Base-by-base conservation (phyloP, 2,113 vertebrate species). In the Diphyllodes magnificus region DNA sequence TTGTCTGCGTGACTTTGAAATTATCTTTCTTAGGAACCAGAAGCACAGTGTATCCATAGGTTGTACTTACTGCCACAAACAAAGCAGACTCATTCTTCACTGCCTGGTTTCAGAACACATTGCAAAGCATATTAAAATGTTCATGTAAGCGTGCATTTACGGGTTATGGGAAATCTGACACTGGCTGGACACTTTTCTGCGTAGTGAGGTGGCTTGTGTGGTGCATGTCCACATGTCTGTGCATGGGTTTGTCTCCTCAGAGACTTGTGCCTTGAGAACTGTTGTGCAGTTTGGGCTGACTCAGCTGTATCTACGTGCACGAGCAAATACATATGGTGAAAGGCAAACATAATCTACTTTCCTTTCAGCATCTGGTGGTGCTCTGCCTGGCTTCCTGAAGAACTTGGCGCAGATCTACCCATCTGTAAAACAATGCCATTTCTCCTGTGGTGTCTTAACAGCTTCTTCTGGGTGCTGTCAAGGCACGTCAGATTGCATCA, bases 371-470 rank as follows among this genome's bases (percentile, higher is more conserved):
- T 91, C 90, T 94, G 83, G 56, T 85, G 76, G 39, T 33, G 45
- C 64, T 69, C 73, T 47, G 24, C 64, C 54, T 82, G 86, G 20
- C 69, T 93, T 63, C 93, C 86, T 56, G 44, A 88, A 87, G 68
- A 79, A 68, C 72, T 54, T n/a, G 53, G 86, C 56, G 69, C 96
- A 77, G 69, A 73, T 68, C 94, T 88, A 80, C 83, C 89, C 50
- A 86, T 50, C 86, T 70, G 88, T 85, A 93, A 96, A 97, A 98
- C 97, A 95, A 99, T 99, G 99, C 97, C 97, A 95, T 94, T 98
- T 95, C 85, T 98, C 95, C 95, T 90, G 56, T 76, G 79, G 72
- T 89, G 82, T 91, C 95, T 97, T 61, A 92, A 89, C 92, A 95
- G 93, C 91, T 84, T 92, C 54, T 56, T 93, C 70, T 97, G 97